Evolutionary conservation across 2,797 vertebrate genomes (phyloP).

Genomic region (Sus cebifrons): DNA sequence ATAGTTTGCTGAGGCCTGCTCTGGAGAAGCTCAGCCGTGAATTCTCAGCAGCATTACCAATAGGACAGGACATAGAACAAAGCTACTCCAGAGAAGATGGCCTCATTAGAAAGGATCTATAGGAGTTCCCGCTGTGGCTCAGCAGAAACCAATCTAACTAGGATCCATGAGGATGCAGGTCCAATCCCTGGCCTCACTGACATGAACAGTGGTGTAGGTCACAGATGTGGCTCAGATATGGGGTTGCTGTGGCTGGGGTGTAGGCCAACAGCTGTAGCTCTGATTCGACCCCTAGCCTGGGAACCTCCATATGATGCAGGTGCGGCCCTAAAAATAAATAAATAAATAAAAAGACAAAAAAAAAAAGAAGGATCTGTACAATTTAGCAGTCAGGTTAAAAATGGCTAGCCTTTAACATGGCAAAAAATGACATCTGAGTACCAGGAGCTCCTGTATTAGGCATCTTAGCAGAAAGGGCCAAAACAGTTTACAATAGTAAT

Average conservation of each 20-base stretch:
- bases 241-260: too few species aligned
- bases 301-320: too few species aligned
- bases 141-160: too few species aligned
- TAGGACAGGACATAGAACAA: neutral
- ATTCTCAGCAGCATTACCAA: neutral
- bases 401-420: neutral
- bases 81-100: neutral
- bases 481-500: neutral
- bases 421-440: neutral
- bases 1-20: neutral
- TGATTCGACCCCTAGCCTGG: too few species aligned
- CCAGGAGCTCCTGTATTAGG: neutral
- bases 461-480: slow-evolving; percentile 12
- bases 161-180: too few species aligned
- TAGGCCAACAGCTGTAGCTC: too few species aligned
- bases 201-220: too few species aligned
- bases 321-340: too few species aligned
- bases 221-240: too few species aligned
- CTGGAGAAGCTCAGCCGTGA: neutral
- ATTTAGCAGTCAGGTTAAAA: neutral
- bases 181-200: too few species aligned
- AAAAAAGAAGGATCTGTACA: neutral
- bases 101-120: neutral
- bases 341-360: too few species aligned
- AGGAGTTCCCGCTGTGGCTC: too few species aligned